These are phyloP conservation scores for Mylabris sibirica DNA, from an alignment of 2,888 invertebrate species.

Conservation along the genomic window DNA sequence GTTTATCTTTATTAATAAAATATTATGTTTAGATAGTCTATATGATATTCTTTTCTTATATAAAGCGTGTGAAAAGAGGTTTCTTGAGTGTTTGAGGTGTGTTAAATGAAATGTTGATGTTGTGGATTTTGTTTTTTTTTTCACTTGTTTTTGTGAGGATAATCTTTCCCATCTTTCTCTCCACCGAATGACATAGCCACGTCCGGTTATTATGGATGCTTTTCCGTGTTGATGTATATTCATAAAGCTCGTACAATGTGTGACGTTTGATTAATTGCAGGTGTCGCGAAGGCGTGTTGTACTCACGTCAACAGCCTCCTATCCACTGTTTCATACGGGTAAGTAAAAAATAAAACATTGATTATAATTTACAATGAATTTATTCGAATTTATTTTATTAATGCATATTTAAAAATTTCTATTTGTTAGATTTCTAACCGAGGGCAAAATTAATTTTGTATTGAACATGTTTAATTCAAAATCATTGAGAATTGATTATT, in stretches of 20 bases:
- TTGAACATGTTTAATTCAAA: neutral
- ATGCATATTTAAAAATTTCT: neutral
- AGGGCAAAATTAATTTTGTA: neutral
- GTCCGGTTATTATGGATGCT: neutral
- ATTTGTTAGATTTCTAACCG: too few relatives aligned
- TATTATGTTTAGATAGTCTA: conserved; percentile 34
- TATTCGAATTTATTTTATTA: neutral
- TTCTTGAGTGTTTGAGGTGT: conserved; percentile 2
- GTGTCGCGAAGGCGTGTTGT: conserved; percentile 40
- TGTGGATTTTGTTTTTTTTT: conserved; percentile 10
- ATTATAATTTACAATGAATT: conserved; percentile 17
- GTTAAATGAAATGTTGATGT: conserved; percentile 25
- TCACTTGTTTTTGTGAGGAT: neutral
- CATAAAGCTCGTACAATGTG: conserved; percentile 31
- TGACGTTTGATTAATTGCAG: conserved; percentile 41
- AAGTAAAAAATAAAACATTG: conserved; percentile 28
- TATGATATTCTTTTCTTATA: conserved; percentile 28
- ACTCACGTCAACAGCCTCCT: conserved; percentile 31
- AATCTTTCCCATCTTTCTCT: conserved; percentile 3
- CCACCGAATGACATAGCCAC: neutral
- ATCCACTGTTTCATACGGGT: conserved; percentile 37
- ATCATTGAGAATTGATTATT: neutral
- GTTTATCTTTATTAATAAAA: conserved; percentile 31
- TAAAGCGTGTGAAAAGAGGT: conserved; percentile 33
- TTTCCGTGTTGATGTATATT: conserved; percentile 26